Percentiles rank a stretch among this genome's conserved stretches.
Evolutionary conservation across 2,113 vertebrate genomes (phyloP).

Genomic region (Sceloporus undulatus): DNA sequence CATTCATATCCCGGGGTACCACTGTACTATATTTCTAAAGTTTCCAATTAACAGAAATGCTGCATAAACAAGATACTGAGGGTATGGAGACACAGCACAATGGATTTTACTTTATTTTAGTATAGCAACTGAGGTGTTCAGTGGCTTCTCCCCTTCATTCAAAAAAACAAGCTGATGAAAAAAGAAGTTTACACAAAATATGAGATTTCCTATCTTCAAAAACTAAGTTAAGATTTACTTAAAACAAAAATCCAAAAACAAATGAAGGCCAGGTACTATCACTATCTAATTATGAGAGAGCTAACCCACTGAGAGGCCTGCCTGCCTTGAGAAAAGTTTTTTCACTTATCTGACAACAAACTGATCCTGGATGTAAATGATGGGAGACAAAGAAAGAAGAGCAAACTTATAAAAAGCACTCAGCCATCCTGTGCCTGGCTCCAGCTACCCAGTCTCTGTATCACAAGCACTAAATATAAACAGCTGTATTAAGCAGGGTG

Average conservation of each 20-base stretch:
- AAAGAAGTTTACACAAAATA: too few species aligned
- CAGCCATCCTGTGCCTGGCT: slow-evolving; percentile 5
- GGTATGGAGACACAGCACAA: too few species aligned
- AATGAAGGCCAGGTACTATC: not conserved
- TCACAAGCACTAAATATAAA: slow-evolving; percentile 10
- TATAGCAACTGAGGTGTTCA: too few species aligned
- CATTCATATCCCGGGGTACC: too few species aligned
- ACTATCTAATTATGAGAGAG: not conserved
- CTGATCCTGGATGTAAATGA: not conserved
- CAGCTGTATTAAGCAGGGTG: not conserved
- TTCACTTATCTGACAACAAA: not conserved
- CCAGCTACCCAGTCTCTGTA: accelerated
- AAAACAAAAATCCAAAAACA: not conserved
- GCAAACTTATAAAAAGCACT: not conserved
- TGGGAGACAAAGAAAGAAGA: not conserved
- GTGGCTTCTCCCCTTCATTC: too few species aligned
- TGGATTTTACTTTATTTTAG: too few species aligned
- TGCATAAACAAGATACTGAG: not conserved
- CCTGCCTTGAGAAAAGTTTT: not conserved
- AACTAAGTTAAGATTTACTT: not conserved
- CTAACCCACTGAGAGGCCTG: not conserved
- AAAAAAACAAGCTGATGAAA: too few species aligned
- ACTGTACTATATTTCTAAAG: not conserved
- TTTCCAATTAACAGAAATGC: not conserved
- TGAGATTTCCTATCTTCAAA: too few species aligned